phyloP scores from a whole-genome alignment of 35 echinoderm and acorn worm genomes.

The Strongylocentrotus purpuratus region DNA sequence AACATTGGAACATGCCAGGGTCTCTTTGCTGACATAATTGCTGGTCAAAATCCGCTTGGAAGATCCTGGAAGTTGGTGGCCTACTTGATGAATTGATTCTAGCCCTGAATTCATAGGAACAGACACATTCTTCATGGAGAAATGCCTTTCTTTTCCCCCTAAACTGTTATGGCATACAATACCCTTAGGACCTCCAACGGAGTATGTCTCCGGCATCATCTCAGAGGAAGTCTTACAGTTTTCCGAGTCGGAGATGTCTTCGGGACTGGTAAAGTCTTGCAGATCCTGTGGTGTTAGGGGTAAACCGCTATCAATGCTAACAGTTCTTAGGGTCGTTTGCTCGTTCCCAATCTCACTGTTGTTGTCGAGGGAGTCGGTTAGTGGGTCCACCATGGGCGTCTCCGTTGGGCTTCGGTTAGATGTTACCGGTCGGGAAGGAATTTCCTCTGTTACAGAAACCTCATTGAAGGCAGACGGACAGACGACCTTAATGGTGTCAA shows the following conservation, averaged over 20 bases:
- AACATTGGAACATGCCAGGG: neutral
- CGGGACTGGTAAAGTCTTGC: neutral
- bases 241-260: neutral
- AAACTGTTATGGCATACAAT: neutral
- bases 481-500: neutral
- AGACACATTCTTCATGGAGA: neutral
- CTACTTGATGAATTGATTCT: neutral
- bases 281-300: neutral
- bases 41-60: neutral
- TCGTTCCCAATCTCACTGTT: neutral
- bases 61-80: neutral
- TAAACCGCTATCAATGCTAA: conserved; percentile 30
- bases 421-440: neutral
- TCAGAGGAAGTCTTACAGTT: neutral
- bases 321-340: neutral
- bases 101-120: neutral
- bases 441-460: neutral
- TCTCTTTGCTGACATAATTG: conserved; percentile 16
- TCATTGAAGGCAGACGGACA: neutral
- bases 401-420: neutral
- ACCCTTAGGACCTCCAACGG: neutral
- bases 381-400: neutral
- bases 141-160: neutral
- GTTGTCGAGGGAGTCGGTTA: neutral
- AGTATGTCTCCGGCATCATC: neutral